Conservation (phyloP, 2,797 vertebrate species). For the Crenichthys baileyi region DNA sequence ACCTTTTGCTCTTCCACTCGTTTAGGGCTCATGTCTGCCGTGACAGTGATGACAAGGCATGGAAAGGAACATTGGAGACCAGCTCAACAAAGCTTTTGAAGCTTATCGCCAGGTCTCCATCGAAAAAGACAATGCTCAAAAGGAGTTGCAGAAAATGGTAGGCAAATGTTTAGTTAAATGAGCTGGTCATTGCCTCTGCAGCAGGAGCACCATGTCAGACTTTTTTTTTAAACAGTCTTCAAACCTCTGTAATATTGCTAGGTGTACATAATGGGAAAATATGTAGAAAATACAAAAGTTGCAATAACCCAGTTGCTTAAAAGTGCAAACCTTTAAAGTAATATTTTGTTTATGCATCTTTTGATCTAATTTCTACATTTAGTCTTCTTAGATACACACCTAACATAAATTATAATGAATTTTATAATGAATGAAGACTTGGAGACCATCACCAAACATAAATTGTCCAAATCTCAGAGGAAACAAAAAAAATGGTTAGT, state of each 20-base stretch:
- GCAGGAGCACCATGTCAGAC: background rate
- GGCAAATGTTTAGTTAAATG: constrained; percentile 7
- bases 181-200: constrained; percentile 2
- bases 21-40: constrained; percentile 79
- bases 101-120: constrained; percentile 95
- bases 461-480: background rate
- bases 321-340: background rate
- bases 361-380: background rate
- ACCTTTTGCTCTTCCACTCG: constrained; percentile 14
- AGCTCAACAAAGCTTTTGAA: constrained; percentile 98
- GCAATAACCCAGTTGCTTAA: background rate
- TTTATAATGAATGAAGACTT: background rate
- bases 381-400: background rate
- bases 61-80: constrained; percentile 97
- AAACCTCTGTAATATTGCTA: background rate
- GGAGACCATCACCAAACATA: background rate
- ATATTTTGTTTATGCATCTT: background rate
- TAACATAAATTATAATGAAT: background rate
- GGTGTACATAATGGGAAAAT: background rate
- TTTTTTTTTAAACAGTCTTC: background rate
- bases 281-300: background rate
- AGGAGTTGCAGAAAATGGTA: constrained; percentile 92
- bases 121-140: constrained; percentile 91
- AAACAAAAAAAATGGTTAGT: background rate
- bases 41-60: constrained; percentile 94